These are phyloP conservation scores for Coluber constrictor DNA, from an alignment of 2,797 vertebrate species.

Conservation along the genomic window DNA sequence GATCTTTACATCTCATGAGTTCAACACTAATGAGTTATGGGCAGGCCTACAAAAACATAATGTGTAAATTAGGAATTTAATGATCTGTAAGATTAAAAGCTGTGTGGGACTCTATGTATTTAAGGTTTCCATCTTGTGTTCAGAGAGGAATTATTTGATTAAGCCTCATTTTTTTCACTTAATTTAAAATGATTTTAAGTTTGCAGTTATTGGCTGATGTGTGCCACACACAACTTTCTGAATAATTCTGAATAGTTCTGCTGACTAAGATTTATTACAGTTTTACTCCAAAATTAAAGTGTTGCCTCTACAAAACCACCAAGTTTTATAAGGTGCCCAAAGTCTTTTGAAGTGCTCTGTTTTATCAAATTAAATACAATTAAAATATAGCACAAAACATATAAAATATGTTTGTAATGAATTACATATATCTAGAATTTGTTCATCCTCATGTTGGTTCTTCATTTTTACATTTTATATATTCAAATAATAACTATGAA, in stretches of 20 bases:
- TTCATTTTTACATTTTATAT: neutral
- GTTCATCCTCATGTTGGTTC: conserved; percentile 3
- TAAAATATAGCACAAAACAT: neutral
- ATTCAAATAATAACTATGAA: neutral
- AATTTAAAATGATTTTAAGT: conserved; percentile 61
- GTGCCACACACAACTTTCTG: conserved; percentile 48
- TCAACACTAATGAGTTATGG: conserved; percentile 84
- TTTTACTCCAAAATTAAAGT: conserved; percentile 46
- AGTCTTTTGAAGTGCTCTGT: neutral
- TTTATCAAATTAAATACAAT: neutral
- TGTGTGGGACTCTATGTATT: conserved; percentile 79
- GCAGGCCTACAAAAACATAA: conserved; percentile 82
- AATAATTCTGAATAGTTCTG: conserved; percentile 44
- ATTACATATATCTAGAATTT: conserved; percentile 12
- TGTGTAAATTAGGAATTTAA: conserved; percentile 86
- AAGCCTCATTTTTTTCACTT: conserved; percentile 68
- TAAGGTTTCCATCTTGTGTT: conserved; percentile 85
- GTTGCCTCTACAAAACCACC: neutral
- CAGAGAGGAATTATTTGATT: conserved; percentile 77
- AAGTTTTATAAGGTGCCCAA: neutral
- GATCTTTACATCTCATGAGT: conserved; percentile 79
- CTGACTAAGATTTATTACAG: conserved; percentile 24
- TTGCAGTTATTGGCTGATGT: conserved; percentile 55
- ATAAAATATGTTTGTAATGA: conserved; percentile 27
- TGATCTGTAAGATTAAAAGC: conserved; percentile 84